Percentiles rank a stretch among this genome's conserved stretches.
phyloP scores from a whole-genome alignment of 2,113 vertebrate genomes.

The Polyodon spathula region DNA sequence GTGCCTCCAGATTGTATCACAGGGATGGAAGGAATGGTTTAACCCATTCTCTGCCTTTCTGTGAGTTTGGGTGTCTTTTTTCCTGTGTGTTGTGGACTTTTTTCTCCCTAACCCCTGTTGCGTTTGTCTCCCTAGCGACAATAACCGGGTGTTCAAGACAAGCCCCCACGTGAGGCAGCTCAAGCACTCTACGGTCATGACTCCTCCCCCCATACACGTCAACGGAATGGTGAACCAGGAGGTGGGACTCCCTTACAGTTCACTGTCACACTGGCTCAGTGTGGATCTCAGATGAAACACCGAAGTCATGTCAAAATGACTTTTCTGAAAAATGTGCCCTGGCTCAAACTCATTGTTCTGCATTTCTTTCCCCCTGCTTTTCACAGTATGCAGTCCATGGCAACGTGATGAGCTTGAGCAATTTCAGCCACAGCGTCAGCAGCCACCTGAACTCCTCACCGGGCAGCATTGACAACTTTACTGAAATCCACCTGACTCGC shows the following conservation, averaged over 20 bases:
- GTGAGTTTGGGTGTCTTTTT: too few relatives aligned
- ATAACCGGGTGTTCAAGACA: conserved; percentile 55
- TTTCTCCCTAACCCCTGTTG: neutral
- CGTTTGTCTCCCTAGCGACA: conserved; percentile 42
- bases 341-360: too few relatives aligned
- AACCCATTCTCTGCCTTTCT: neutral
- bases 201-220: conserved; percentile 63
- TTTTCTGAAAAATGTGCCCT: too few relatives aligned
- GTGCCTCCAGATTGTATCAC: too few relatives aligned
- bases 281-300: too few relatives aligned
- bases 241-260: conserved; percentile 49
- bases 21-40: too few relatives aligned
- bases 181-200: conserved; percentile 57
- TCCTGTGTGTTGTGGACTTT: neutral
- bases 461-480: conserved; percentile 62
- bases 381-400: conserved; percentile 44
- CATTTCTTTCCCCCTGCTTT: neutral
- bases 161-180: conserved; percentile 53
- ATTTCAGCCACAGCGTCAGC: conserved; percentile 63
- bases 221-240: conserved; percentile 60
- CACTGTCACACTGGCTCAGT: too few relatives aligned
- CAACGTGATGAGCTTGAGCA: conserved; percentile 46
- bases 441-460: conserved; percentile 64
- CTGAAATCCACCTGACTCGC: conserved; percentile 43
- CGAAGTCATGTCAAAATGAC: too few relatives aligned